phyloP scores from a whole-genome alignment of 2,797 vertebrate genomes.

The Crocidura indochinensis region DNA sequence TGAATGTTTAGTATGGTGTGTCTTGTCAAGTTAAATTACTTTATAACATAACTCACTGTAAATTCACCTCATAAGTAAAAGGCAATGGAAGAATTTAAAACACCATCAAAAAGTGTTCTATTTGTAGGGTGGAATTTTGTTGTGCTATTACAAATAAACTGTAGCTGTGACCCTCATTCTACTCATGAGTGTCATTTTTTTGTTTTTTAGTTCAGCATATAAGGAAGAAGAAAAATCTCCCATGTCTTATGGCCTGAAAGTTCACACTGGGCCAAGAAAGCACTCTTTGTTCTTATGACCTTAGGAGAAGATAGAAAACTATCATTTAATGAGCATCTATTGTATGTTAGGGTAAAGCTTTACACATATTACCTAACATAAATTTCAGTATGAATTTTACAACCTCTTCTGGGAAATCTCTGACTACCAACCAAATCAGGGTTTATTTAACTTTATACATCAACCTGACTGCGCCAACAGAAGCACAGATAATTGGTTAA shows the following conservation, averaged over 20 bases:
- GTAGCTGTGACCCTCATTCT: conserved; percentile 1
- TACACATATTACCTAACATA: not conserved
- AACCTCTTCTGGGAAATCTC: not conserved
- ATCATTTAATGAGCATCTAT: not conserved
- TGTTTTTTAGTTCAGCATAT: conserved; percentile 27
- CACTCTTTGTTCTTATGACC: conserved; percentile 7
- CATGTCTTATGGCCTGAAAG: conserved; percentile 32
- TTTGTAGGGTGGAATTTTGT: conserved; percentile 58
- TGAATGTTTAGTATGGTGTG: conserved; percentile 60
- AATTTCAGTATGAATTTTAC: not conserved
- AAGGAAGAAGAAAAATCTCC: not conserved
- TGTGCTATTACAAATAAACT: conserved; percentile 71
- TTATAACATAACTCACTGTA: conserved; percentile 77
- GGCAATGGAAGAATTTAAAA: conserved; percentile 73
- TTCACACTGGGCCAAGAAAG: conserved; percentile 29
- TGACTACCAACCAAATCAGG: not conserved
- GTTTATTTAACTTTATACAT: not conserved
- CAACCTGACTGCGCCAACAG: not conserved
- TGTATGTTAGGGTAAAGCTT: not conserved
- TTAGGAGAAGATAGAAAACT: conserved; percentile 29
- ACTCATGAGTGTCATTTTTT: conserved; percentile 47
- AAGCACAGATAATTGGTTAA: not conserved
- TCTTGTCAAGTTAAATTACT: conserved; percentile 79
- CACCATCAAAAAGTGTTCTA: conserved; percentile 62
- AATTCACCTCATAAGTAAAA: conserved; percentile 82